Evolutionary conservation across 2,888 invertebrate species (phyloP), one percentile per base, ranked within the genome.

Genomic region (Dolichopus griseipennis): DNA sequence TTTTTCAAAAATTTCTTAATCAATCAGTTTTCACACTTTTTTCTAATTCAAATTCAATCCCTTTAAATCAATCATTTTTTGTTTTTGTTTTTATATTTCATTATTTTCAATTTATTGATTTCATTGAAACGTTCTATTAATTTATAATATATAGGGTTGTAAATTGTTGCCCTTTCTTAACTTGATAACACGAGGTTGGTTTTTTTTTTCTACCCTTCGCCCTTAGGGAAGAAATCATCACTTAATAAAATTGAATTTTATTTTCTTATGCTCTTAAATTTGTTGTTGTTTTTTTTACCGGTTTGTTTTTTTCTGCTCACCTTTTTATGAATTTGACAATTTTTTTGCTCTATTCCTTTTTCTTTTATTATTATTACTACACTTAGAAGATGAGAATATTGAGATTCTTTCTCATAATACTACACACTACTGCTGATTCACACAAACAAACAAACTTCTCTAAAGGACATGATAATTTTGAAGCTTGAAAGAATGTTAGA

Each of bases 181-280:
- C 37, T 37, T 37, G 8, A 5, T 27, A 4, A 27, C 5, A 27
- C 5, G n/a, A n/a, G n/a, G n/a, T n/a, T 27, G 5, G 27, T 27
- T 27, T 27, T 27, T 27, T 37, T 37, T 8, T 37, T 37, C 37
- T 10, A 10, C 37, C 37, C 37, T 37, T 37, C 2, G 27, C 27
- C 27, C 37, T 37, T 10, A 37, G 12, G 12, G 37, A 52, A 52
- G 52, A n/a, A 18, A 18, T 52, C 75, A 71, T 75, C 78, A 78
- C 78, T 78, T 77, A 78, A 78, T 78, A 75, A 78, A 78, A 78
- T 78, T 78, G 78, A 78, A 76, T 76, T 76, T 74, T 70, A 73
- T 74, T 75, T 76, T 76, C 74, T 76, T 75, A 72, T 72, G n/a
- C 71, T 72, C 70, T 67, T 68, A 61, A n/a, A n/a, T n/a, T n/a